Evolutionary conservation across 2,797 vertebrate genomes (phyloP).

Genomic region (Rhincodon typus): DNA sequence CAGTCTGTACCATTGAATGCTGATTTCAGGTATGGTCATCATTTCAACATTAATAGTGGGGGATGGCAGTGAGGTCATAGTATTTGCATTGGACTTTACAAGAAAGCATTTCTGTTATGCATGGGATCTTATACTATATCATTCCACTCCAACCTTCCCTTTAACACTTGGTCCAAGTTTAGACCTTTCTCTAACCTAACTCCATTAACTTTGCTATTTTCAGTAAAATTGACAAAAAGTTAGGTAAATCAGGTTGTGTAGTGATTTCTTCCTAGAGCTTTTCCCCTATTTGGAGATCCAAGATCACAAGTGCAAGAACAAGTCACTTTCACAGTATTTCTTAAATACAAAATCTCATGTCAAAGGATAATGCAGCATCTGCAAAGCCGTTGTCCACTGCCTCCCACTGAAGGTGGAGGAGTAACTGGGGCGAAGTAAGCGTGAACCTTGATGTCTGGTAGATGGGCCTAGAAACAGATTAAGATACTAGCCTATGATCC

Average conservation of each 20-base stretch:
- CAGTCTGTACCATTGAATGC: not conserved
- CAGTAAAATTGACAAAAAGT: constrained; percentile 2
- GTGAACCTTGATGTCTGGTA: constrained; percentile 84
- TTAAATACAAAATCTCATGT: constrained; percentile 60
- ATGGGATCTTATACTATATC: not conserved
- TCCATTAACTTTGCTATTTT: constrained; percentile 17
- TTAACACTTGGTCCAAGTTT: not conserved
- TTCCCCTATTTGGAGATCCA: not conserved
- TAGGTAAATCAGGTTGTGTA: constrained; percentile 3
- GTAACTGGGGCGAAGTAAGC: constrained; percentile 88
- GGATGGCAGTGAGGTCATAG: not conserved
- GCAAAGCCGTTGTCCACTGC: constrained; percentile 77
- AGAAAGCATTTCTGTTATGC: constrained; percentile 5
- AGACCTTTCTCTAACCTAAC: not conserved
- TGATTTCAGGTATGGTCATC: not conserved
- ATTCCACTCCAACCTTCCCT: not conserved
- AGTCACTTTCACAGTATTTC: constrained; percentile 25
- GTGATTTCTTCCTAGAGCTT: constrained; percentile 24
- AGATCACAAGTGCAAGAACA: constrained; percentile 37
- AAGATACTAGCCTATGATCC: no score
- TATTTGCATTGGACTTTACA: constrained; percentile 23
- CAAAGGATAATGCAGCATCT: constrained; percentile 85
- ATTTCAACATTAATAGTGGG: not conserved
- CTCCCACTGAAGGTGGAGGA: constrained; percentile 76
- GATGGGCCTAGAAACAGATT: no score